Base-by-base conservation (phyloP, 2,113 vertebrate species). In the Cephalopholis sonnerati region DNA sequence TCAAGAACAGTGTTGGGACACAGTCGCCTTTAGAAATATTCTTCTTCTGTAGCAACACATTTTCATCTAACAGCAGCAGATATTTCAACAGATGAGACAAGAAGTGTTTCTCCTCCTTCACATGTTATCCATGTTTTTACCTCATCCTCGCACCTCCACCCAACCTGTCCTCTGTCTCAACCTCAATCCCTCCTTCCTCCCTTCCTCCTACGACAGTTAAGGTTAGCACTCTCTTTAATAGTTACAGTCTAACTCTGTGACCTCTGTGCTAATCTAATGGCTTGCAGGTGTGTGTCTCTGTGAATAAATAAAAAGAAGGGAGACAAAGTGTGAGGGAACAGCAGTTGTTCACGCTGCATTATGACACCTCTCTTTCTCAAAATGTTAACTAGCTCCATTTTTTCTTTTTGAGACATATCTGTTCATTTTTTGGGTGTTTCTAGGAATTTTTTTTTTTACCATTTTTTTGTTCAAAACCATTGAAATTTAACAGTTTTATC, bases 1-100 rank as follows among this genome's bases (percentile, higher is more conserved):
- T 76, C 4, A 46, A 67, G 54, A 22, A 12, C 27, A 51, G 3
- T 6, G 17, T 72, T 63, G 22, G 51, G 59, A 81, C 62, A 66
- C 10, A 0, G 6, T 11, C 0, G 0, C 5, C 13, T 27, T 20
- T 36, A 59, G 41, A 75, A 59, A 32, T 24, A 46, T 46, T 22
- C 32, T 36, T 9, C 3, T 1, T 57, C 36, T 67, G 58, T 59
- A 25, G 54, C 39, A 72, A 58, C 16, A 66, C 51, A 57, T 68
- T 46, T 9, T 50, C 54, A 22, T 32, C 11, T 27, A 32, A 16
- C 62, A 11, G 13, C 51, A 46, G 65, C 24, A 24, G n/a, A 70
- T 54, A 70, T 27, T 74, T 81, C 5, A 27, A 6, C 32, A 27
- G 20, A 65, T 39, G 20, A 57, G 39, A n/a, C 9, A 6, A 24